Conservation (phyloP, 1,140 invertebrate genomes). For the Macrobrachium rosenbergii region DNA sequence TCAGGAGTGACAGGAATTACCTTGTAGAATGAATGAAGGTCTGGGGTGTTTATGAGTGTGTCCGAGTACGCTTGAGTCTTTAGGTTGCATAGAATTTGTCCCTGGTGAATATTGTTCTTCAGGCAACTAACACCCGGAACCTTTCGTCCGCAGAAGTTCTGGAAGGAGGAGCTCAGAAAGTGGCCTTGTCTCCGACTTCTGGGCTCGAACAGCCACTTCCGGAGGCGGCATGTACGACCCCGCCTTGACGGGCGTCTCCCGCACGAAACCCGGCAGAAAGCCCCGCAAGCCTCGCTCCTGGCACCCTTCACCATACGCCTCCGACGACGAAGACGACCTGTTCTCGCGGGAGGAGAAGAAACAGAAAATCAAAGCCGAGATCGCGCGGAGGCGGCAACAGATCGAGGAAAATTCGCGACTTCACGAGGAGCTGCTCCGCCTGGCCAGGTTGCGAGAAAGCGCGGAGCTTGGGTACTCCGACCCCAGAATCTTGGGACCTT, state of each 20-base stretch:
- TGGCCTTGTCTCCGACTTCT: conserved; percentile 67
- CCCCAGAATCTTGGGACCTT: conserved; percentile 52
- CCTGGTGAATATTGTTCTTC: not conserved
- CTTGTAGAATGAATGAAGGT: no score
- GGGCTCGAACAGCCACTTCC: conserved; percentile 65
- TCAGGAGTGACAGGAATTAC: no score
- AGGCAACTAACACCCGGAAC: not conserved
- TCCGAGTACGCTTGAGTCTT: not conserved
- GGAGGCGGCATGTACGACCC: conserved; percentile 50
- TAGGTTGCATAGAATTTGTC: not conserved
- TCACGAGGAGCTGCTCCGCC: conserved; percentile 75
- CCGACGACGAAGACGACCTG: conserved; percentile 72
- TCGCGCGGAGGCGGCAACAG: conserved; percentile 76
- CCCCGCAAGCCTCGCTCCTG: conserved; percentile 74
- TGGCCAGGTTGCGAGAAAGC: conserved; percentile 72
- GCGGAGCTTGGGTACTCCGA: conserved; percentile 69
- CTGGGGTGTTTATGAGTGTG: not conserved
- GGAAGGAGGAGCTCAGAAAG: conserved; percentile 70
- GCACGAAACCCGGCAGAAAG: conserved; percentile 67
- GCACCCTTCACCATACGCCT: conserved; percentile 76
- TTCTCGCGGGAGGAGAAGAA: conserved; percentile 76
- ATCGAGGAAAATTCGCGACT: conserved; percentile 77
- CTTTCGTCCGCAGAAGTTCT: conserved; percentile 66
- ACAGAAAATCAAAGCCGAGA: conserved; percentile 77
- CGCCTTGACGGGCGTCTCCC: conserved; percentile 36